Base-by-base conservation (phyloP, 2,888 invertebrate genomes). In the Phorcus lineatus region DNA sequence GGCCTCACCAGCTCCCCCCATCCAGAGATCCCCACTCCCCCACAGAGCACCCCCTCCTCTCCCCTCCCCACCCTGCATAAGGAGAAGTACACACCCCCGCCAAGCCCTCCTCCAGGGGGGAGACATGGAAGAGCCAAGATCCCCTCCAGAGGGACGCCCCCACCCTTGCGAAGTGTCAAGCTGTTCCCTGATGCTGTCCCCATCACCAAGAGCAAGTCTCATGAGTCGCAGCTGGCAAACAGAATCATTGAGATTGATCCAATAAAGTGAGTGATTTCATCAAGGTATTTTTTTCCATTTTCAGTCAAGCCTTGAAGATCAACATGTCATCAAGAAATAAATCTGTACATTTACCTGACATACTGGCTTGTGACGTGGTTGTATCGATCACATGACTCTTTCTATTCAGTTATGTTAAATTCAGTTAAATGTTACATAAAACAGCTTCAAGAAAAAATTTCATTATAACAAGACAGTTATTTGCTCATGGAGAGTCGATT, bases 181-280 rank as follows among this genome's bases (percentile, higher is more conserved):
- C 94, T 95, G 22, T 95, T 93, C 90, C 95, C 96, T 16, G 91
- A 91, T 54, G 87, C 88, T n/a, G 88, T 90, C 9, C 87, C 91
- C 4, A 94, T 98, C 87, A 97, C 96, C 82, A 97, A 97, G 94
- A 97, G 97, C 84, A 96, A 97, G 91, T 97, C 97, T 66, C 97
- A 98, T 93, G 98, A 98, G 94, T 97, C 97, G 17, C 97, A 97
- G 93, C 94, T 97, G 83, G 96, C 95, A 77, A 95, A 95, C 91
- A 94, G 95, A 89, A 94, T 95, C 83, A 95, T 95, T 87, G 90
- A 89, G 81, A 89, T 91, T 86, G 92, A 93, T 82, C 87, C 89
- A 36, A 88, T 89, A 66, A 90, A 87, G 91, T 91, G 82, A 86
- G 86, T 86, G 31, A 7, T 22, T 17, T 6, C 47, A 47, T 47